phyloP scores from a whole-genome alignment of 2,888 invertebrate species.

The Protophormia terraenovae region DNA sequence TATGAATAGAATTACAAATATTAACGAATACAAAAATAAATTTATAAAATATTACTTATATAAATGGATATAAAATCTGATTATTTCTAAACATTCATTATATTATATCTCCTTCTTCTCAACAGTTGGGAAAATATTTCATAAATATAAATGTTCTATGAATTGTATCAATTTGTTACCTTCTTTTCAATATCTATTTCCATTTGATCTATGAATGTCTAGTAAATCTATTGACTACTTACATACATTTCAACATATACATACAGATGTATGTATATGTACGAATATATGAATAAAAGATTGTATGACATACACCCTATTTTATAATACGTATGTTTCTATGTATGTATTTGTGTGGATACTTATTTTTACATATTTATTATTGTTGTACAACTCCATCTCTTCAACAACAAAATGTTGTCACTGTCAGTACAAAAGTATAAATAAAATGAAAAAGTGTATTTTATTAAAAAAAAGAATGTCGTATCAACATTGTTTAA shows the following conservation, averaged over 20 bases:
- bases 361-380: not conserved
- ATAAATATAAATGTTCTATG: not conserved
- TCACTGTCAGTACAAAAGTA: constrained; percentile 46
- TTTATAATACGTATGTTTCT: constrained; percentile 11
- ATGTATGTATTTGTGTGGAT: not conserved
- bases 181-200: not conserved
- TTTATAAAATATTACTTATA: too few species aligned
- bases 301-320: not conserved
- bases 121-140: not conserved
- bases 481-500: constrained; percentile 42
- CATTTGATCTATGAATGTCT: not conserved
- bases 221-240: not conserved
- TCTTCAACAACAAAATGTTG: constrained; percentile 35
- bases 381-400: not conserved
- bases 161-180: constrained; percentile 1
- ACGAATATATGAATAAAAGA: not conserved
- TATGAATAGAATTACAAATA: too few species aligned
- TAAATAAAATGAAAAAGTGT: not conserved
- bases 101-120: not conserved
- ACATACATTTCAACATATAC: not conserved
- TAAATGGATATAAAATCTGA: not conserved
- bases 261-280: not conserved
- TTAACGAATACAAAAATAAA: not conserved
- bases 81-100: not conserved
- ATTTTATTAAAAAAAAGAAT: constrained; percentile 52